Evolutionary conservation across 2,113 vertebrate genomes (phyloP).

Genomic region (Grammomys surdaster): DNA sequence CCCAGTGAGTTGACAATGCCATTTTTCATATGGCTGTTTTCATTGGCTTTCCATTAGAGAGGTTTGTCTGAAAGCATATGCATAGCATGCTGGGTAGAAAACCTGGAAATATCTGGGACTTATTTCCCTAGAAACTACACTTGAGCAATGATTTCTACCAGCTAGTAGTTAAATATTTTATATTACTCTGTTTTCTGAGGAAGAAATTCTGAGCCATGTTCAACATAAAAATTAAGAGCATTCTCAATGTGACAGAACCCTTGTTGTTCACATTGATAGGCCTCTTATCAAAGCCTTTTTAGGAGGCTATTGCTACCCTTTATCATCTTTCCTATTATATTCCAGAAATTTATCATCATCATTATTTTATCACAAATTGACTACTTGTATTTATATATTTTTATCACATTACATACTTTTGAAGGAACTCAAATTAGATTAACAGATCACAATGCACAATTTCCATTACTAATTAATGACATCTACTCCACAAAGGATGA

Average conservation of each 20-base stretch:
- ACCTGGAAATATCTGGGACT: not conserved
- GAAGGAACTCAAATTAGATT: not conserved
- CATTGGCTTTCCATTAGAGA: not conserved
- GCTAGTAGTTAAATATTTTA: not conserved
- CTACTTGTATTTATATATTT: not conserved
- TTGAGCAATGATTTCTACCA: not conserved
- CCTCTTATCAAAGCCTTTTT: not conserved
- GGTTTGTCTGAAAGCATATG: not conserved
- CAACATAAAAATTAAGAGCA: not conserved
- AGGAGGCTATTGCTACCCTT: not conserved
- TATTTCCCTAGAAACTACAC: not conserved
- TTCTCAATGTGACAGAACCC: not conserved
- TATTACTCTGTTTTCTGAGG: not conserved
- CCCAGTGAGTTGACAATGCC: not conserved
- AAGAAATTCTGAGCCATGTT: constrained; percentile 21
- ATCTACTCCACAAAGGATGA: not conserved
- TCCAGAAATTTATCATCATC: not conserved
- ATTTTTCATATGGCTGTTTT: not conserved
- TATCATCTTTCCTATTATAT: constrained; percentile 15
- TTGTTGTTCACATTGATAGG: constrained; percentile 5
- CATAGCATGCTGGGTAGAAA: not conserved
- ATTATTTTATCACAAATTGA: constrained; percentile 33
- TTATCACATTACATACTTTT: not conserved
- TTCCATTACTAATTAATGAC: constrained; percentile 37
- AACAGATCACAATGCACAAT: not conserved